phyloP scores from a whole-genome alignment of 2,113 vertebrate genomes.

The Pongo pygmaeus region DNA sequence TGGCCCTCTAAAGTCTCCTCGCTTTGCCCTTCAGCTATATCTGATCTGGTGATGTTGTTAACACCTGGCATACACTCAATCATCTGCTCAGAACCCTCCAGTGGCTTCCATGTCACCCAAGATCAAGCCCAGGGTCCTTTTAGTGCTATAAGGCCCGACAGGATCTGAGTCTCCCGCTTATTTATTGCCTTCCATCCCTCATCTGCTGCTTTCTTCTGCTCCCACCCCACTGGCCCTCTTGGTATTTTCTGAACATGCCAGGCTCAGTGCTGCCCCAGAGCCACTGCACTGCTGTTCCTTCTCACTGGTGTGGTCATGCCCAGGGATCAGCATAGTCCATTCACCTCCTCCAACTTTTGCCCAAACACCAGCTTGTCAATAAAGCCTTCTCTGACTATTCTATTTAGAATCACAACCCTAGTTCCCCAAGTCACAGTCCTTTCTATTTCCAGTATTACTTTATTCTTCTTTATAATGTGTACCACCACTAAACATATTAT shows the following conservation, averaged over 20 bases:
- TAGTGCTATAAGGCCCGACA: background rate
- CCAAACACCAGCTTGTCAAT: background rate
- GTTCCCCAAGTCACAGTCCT: background rate
- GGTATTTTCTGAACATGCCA: background rate
- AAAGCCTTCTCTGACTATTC: background rate
- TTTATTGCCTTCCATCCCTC: background rate
- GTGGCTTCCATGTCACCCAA: background rate
- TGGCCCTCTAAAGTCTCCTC: background rate
- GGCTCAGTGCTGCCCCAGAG: background rate
- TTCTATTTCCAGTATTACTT: background rate
- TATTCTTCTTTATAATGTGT: background rate
- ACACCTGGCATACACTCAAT: background rate
- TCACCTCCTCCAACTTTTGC: background rate
- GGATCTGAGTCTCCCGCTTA: background rate
- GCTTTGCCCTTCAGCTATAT: background rate
- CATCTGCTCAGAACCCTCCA: background rate
- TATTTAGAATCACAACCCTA: background rate
- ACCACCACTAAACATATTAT: background rate
- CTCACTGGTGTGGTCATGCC: background rate
- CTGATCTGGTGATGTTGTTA: no score
- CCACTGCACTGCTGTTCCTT: background rate
- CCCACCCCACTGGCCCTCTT: background rate
- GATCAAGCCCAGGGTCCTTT: background rate
- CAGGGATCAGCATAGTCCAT: background rate
- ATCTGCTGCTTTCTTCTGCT: background rate